Conservation (phyloP, 1,140 invertebrate genomes). For the Caenorhabditis briggsae region DNA sequence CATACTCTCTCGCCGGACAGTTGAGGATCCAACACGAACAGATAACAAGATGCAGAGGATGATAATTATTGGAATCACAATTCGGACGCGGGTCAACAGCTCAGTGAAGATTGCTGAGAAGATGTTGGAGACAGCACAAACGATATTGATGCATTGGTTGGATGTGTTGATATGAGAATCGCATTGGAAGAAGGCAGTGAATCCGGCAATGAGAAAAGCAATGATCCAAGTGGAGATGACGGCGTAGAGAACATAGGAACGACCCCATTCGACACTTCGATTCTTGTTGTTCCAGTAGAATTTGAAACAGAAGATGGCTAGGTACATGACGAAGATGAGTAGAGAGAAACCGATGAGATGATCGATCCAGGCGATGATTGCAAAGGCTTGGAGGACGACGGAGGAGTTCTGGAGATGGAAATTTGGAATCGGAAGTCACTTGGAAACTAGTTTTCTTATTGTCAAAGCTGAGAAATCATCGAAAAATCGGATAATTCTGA, state of each 20-base stretch:
- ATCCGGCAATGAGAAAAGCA: conserved; percentile 31
- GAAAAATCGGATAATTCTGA: too few species aligned
- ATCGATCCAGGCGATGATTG: conserved; percentile 34
- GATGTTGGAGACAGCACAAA: conserved; percentile 29
- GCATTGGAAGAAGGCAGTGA: conserved; percentile 33
- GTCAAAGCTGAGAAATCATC: too few species aligned
- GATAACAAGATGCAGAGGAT: background rate
- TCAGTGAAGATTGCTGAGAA: conserved; percentile 21
- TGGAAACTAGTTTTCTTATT: too few species aligned
- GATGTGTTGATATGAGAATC: conserved; percentile 22
- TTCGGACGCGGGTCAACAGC: background rate
- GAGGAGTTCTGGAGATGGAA: conserved; percentile 23
- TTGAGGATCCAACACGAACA: conserved; percentile 37
- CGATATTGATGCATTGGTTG: conserved; percentile 22
- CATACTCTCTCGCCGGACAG: conserved; percentile 35
- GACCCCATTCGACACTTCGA: conserved; percentile 26
- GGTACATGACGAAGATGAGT: conserved; percentile 31
- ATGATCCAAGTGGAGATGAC: conserved; percentile 36
- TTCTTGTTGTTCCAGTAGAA: conserved; percentile 50
- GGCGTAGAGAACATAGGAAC: conserved; percentile 38
- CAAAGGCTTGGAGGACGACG: conserved; percentile 9
- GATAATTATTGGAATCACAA: background rate
- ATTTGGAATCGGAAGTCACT: too few species aligned
- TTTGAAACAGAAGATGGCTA: conserved; percentile 39
- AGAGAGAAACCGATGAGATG: conserved; percentile 25